phyloP scores from a whole-genome alignment of 1,140 invertebrate genomes.

The Archegozetes longisetosus region DNA sequence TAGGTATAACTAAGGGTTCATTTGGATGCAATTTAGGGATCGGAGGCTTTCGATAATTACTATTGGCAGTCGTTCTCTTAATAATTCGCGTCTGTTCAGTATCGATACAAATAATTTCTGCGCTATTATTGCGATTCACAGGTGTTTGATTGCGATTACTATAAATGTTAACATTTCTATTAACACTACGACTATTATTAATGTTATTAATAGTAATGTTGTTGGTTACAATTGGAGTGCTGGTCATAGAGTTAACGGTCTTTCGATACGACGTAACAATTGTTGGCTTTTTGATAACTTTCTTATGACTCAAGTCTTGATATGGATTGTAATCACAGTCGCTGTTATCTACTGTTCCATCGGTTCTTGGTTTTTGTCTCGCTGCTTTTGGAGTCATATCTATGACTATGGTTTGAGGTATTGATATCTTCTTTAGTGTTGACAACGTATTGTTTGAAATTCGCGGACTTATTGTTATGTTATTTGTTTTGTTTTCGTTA shows the following conservation, averaged over 20 bases:
- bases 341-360: background rate
- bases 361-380: background rate
- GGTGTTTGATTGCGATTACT: background rate
- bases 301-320: background rate
- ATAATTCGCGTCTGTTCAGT: background rate
- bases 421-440: background rate
- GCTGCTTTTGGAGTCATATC: background rate
- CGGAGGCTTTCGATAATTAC: background rate
- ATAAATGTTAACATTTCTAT: background rate
- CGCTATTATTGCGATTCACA: background rate
- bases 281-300: background rate
- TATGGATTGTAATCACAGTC: background rate
- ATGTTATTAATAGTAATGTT: background rate
- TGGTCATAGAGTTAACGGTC: background rate
- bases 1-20: background rate
- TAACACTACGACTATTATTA: no score
- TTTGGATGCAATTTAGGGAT: background rate
- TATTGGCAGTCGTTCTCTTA: background rate
- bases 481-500: background rate
- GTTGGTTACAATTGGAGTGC: background rate
- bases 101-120: background rate
- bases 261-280: no score
- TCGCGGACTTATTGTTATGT: no score
- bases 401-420: background rate
- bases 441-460: background rate